A percentile compares a stretch with the other conserved stretches of the same genome.
phyloP scores from a whole-genome alignment of 2,888 invertebrate species.

The Trachelus iudaicus region DNA sequence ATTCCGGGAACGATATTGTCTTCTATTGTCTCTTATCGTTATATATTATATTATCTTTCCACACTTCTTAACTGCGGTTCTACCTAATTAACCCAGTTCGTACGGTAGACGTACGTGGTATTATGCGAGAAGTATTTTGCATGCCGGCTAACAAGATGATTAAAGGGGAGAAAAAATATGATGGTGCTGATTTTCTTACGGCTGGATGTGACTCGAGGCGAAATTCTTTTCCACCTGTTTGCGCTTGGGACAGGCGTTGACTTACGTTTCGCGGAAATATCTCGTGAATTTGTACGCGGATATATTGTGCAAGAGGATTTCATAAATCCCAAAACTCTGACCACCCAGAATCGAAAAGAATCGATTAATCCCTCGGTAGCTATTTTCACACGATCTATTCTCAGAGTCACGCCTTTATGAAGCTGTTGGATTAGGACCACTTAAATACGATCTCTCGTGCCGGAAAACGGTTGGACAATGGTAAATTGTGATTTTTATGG shows the following conservation, averaged over 20 bases:
- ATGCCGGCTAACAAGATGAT: constrained; percentile 26
- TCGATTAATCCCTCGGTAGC: not conserved
- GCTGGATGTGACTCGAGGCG: not conserved
- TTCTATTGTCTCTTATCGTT: too few relatives aligned
- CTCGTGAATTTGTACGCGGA: not conserved
- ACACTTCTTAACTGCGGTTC: not conserved
- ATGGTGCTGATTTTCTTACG: not conserved
- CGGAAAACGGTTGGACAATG: not conserved
- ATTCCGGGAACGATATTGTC: too few relatives aligned
- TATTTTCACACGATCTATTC: not conserved
- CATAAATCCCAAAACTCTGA: not conserved
- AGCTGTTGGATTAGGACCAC: not conserved
- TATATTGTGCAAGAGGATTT: not conserved
- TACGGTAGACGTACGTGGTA: not conserved
- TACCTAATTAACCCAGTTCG: not conserved
- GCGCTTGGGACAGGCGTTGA: not conserved
- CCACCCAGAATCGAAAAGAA: not conserved
- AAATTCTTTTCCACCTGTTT: not conserved
- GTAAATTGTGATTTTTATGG: not conserved
- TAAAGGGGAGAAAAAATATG: constrained; percentile 6
- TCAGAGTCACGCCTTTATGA: not conserved
- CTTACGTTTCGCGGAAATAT: not conserved
- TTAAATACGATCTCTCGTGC: not conserved
- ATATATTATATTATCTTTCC: not conserved
- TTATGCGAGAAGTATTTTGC: constrained; percentile 5